phyloP scores from a whole-genome alignment of 1,140 invertebrate species.

The Physella acuta region DNA sequence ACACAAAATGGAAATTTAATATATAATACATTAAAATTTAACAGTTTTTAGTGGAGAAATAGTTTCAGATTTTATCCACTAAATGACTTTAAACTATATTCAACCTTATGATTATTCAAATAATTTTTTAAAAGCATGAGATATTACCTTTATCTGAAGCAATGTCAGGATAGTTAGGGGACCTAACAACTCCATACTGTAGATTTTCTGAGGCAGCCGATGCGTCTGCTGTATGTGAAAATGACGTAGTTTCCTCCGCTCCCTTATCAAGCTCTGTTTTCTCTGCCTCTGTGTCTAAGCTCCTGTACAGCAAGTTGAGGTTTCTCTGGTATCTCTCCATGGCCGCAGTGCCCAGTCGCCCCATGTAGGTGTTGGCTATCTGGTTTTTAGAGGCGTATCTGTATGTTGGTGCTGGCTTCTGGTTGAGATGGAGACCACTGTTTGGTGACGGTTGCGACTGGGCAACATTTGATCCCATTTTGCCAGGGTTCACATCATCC shows the following conservation, averaged over 20 bases:
- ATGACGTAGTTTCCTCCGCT: slow-evolving; percentile 26
- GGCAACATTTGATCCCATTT: background rate
- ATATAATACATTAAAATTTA: too few relatives aligned
- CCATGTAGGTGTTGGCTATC: slow-evolving; percentile 59
- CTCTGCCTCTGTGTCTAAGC: slow-evolving; percentile 22
- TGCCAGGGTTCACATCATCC: background rate
- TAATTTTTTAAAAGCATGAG: background rate
- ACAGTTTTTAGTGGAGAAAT: too few relatives aligned
- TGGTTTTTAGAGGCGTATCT: slow-evolving; percentile 59
- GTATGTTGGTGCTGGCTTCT: slow-evolving; percentile 36
- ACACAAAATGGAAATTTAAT: slow-evolving; percentile 14
- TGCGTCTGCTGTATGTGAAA: slow-evolving; percentile 21
- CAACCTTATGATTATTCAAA: background rate
- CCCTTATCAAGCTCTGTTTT: background rate
- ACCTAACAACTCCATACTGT: slow-evolving; percentile 36
- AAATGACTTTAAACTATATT: too few relatives aligned
- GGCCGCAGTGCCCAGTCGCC: slow-evolving; percentile 41
- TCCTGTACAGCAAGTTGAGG: slow-evolving; percentile 37
- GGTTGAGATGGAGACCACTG: slow-evolving; percentile 23
- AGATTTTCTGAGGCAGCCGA: slow-evolving; percentile 17
- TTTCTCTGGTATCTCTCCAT: slow-evolving; percentile 49
- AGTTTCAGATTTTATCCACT: too few relatives aligned
- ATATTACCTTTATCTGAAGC: slow-evolving; percentile 53
- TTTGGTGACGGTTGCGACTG: background rate
- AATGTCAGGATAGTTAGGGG: slow-evolving; percentile 46